These are phyloP conservation scores for Caenorhabditis japonica DNA, from an alignment of 2,888 invertebrate species.

Conservation along the genomic window DNA sequence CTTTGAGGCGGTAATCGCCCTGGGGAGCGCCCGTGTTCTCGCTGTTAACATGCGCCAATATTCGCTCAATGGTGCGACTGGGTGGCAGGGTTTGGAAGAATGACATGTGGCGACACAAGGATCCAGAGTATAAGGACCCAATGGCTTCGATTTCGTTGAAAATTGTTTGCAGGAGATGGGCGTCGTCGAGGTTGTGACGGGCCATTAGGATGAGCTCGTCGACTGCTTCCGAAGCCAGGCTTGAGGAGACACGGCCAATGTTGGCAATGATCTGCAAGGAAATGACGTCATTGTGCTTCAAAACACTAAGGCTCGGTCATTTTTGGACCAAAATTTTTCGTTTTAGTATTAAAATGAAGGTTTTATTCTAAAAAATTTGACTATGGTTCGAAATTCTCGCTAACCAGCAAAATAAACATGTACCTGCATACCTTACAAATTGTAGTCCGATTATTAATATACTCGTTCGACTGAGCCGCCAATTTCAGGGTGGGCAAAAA, in stretches of 20 bases:
- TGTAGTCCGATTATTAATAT: slow-evolving; percentile 41
- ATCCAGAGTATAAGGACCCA: slow-evolving; percentile 27
- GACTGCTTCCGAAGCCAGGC: slow-evolving; percentile 63
- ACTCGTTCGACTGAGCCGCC: slow-evolving; percentile 43
- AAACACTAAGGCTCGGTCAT: no score
- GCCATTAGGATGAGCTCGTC: slow-evolving; percentile 63
- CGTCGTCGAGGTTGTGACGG: slow-evolving; percentile 47
- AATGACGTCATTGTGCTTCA: no score
- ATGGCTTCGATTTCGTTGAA: slow-evolving; percentile 68
- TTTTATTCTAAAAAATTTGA: no score
- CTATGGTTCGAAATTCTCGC: neutral
- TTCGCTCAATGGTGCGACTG: slow-evolving; percentile 37
- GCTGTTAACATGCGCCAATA: slow-evolving; percentile 26
- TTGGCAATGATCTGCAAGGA: slow-evolving; percentile 69
- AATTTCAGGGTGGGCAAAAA: slow-evolving; percentile 46
- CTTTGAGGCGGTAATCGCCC: slow-evolving; percentile 17
- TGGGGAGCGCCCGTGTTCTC: slow-evolving; percentile 4
- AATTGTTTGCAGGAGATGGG: slow-evolving; percentile 55
- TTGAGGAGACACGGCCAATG: slow-evolving; percentile 64
- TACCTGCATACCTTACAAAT: slow-evolving; percentile 39
- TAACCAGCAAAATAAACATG: neutral
- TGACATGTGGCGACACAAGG: slow-evolving; percentile 15
- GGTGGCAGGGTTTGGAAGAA: slow-evolving; percentile 32
- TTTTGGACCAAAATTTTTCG: no score
- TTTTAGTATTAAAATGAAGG: no score